Conservation (phyloP, 2,113 vertebrate genomes). For the Hemibates koningsi region DNA sequence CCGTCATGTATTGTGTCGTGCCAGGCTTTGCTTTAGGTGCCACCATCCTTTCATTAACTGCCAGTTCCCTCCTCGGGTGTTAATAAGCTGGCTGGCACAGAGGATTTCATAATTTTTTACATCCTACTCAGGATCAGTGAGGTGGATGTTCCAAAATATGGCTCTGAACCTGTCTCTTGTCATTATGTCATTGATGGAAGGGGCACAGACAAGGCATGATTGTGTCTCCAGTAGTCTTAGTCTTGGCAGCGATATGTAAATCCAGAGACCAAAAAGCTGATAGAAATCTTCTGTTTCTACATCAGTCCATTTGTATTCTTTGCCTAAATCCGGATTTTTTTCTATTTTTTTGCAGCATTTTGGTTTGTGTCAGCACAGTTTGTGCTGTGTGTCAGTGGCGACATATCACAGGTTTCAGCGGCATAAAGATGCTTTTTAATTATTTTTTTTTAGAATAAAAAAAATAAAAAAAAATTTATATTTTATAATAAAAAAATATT, state of each 20-base stretch:
- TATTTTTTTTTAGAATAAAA: neutral
- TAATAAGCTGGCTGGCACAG: neutral
- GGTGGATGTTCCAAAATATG: neutral
- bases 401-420: neutral
- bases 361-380: neutral
- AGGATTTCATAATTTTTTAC: neutral
- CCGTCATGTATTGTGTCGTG: neutral
- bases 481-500: too few relatives aligned
- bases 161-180: neutral
- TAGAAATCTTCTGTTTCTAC: neutral
- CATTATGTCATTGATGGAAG: neutral
- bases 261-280: neutral
- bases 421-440: too few relatives aligned
- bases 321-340: rapidly evolving
- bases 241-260: neutral
- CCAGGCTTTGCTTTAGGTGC: neutral
- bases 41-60: neutral
- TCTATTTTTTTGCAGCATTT: neutral
- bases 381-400: neutral
- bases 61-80: neutral
- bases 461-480: too few relatives aligned
- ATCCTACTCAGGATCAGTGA: neutral
- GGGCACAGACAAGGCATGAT: neutral
- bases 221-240: neutral
- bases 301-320: neutral